Conservation (phyloP, 2,113 vertebrate species). For the Lasiurus borealis region DNA sequence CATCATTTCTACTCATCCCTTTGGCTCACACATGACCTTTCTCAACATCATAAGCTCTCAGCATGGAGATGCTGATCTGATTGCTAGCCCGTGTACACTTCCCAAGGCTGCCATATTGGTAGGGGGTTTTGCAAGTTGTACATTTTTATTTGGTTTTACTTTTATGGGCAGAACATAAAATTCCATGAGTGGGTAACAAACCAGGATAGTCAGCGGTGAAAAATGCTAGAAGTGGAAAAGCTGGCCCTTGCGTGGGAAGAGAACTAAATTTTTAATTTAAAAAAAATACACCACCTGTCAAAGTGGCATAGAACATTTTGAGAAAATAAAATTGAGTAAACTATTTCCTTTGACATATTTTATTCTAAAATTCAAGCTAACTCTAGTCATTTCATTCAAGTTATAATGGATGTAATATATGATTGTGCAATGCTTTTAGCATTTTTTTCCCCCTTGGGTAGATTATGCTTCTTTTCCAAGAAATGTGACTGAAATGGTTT, state of each 20-base stretch:
- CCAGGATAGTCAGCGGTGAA: background rate
- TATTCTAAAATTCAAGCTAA: constrained; percentile 35
- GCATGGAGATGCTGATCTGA: background rate
- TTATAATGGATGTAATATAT: background rate
- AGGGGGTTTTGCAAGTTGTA: background rate
- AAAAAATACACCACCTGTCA: background rate
- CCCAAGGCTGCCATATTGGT: background rate
- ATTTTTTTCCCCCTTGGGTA: background rate
- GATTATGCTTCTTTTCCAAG: constrained; percentile 9
- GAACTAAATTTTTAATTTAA: constrained; percentile 1
- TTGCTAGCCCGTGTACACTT: background rate
- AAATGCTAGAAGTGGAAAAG: background rate
- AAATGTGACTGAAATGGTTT: background rate
- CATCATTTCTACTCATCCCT: background rate
- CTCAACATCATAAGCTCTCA: background rate
- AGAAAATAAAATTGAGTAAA: background rate
- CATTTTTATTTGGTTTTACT: background rate
- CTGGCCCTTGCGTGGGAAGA: background rate
- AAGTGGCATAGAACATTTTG: background rate
- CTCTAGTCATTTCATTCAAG: background rate
- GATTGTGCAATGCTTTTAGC: background rate
- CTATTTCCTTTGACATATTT: background rate
- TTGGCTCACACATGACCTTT: background rate
- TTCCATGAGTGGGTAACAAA: too few species aligned
- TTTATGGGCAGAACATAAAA: constrained; percentile 7